These are phyloP conservation scores for Chanos chanos DNA, from an alignment of 2,797 vertebrate species.

Conservation along the genomic window DNA sequence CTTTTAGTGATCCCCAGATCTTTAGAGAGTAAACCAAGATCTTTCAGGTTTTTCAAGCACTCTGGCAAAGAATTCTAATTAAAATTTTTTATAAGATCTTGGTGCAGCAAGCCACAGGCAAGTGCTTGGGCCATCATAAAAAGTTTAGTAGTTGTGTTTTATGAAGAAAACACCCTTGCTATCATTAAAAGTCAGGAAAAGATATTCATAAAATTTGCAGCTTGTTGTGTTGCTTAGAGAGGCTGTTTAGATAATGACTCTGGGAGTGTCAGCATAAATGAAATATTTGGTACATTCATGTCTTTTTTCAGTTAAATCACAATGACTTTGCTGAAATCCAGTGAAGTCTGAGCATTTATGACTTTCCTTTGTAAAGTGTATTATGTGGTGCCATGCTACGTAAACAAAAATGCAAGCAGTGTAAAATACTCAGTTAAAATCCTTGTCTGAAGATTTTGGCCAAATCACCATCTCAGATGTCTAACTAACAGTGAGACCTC, in stretches of 20 bases:
- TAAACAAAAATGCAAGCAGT: constrained; percentile 31
- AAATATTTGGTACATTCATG: background rate
- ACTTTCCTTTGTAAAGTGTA: constrained; percentile 1
- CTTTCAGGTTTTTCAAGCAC: too few relatives aligned
- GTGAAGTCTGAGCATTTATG: constrained; percentile 7
- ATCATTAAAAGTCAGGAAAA: constrained; percentile 41
- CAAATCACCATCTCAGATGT: constrained; percentile 21
- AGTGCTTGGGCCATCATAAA: constrained; percentile 27
- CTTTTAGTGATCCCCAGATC: too few relatives aligned
- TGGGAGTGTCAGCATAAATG: background rate
- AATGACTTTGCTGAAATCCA: background rate
- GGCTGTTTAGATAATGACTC: constrained; percentile 19
- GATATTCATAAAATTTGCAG: constrained; percentile 46
- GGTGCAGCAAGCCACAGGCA: constrained; percentile 14
- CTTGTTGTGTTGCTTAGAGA: constrained; percentile 37
- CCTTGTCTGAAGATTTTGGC: constrained; percentile 11
- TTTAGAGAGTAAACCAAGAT: too few relatives aligned
- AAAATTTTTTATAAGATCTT: too few relatives aligned
- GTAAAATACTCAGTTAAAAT: constrained; percentile 17
- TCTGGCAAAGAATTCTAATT: too few relatives aligned
- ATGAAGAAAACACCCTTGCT: constrained; percentile 30
- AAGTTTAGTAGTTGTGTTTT: constrained; percentile 41
- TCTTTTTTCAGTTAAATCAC: constrained; percentile 18
- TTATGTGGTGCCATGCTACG: constrained; percentile 36
- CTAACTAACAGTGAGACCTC: constrained; percentile 13